A percentile compares a stretch with the other conserved stretches of the same genome.
Conservation (phyloP, 2,113 vertebrate species). For the Oenanthe melanoleuca region DNA sequence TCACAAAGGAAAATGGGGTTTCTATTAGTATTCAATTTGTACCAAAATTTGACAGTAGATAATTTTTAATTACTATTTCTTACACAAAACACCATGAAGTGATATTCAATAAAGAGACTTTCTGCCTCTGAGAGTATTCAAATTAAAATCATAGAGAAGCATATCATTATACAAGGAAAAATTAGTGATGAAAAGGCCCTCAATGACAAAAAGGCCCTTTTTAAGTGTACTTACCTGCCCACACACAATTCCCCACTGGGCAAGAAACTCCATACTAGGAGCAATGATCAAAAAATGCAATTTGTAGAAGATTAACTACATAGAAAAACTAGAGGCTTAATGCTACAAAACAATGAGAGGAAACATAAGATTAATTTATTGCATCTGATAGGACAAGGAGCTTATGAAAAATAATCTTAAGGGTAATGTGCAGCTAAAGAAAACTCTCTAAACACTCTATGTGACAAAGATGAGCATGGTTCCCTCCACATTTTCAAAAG, state of each 20-base stretch:
- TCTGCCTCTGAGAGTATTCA: neutral
- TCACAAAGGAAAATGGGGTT: neutral
- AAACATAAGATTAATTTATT: neutral
- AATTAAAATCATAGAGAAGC: neutral
- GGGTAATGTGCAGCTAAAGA: rapidly evolving
- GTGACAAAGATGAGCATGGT: neutral
- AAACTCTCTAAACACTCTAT: neutral
- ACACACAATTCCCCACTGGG: neutral
- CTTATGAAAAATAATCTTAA: neutral
- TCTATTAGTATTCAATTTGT: neutral
- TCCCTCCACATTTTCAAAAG: neutral
- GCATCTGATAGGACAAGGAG: neutral
- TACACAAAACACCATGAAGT: neutral
- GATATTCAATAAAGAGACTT: neutral
- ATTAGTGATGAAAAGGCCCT: neutral
- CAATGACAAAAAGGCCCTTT: neutral
- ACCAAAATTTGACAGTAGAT: neutral
- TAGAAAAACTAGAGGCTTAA: neutral
- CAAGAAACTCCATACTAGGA: neutral
- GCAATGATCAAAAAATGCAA: neutral
- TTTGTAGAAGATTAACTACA: neutral
- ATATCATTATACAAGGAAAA: neutral
- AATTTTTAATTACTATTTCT: neutral
- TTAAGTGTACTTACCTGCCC: neutral
- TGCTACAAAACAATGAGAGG: neutral